A percentile compares a stretch with the other conserved stretches of the same genome.
Evolutionary conservation across 1,140 invertebrate species (phyloP).

Genomic region (Hormaphis cornu): DNA sequence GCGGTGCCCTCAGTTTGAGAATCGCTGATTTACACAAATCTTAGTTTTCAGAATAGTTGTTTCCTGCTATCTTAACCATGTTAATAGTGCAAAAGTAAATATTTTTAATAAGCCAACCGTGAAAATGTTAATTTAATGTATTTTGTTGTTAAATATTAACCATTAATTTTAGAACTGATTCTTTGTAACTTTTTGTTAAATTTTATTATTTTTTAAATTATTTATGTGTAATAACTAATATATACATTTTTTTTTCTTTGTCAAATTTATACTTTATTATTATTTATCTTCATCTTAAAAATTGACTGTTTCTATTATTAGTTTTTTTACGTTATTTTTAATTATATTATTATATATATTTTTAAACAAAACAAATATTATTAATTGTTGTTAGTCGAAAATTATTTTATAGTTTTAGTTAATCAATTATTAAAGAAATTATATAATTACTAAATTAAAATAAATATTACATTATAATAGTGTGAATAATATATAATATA

Average conservation of each 20-base stretch:
- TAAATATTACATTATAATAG: background rate
- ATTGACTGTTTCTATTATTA: constrained; percentile 23
- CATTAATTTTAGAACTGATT: background rate
- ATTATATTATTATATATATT: constrained; percentile 21
- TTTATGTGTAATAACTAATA: background rate
- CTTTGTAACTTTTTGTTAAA: background rate
- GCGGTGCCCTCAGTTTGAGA: too few species aligned
- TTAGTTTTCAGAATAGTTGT: too few species aligned
- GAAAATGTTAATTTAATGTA: background rate
- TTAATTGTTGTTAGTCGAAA: background rate
- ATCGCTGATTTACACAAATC: too few species aligned
- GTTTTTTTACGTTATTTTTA: constrained; percentile 11
- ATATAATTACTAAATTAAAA: constrained; percentile 10
- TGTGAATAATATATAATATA: background rate
- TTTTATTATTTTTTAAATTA: constrained; percentile 7
- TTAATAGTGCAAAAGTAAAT: too few species aligned
- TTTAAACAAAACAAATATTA: constrained; percentile 17
- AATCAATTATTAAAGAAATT: background rate
- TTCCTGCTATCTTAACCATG: too few species aligned
- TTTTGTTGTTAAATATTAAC: background rate
- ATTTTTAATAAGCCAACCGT: too few species aligned
- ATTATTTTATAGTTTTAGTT: constrained; percentile 3
- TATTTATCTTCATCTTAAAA: background rate
- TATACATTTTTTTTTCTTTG: background rate
- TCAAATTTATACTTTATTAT: background rate